Conservation (phyloP, 2,888 invertebrate species). For the Arctia plantaginis region DNA sequence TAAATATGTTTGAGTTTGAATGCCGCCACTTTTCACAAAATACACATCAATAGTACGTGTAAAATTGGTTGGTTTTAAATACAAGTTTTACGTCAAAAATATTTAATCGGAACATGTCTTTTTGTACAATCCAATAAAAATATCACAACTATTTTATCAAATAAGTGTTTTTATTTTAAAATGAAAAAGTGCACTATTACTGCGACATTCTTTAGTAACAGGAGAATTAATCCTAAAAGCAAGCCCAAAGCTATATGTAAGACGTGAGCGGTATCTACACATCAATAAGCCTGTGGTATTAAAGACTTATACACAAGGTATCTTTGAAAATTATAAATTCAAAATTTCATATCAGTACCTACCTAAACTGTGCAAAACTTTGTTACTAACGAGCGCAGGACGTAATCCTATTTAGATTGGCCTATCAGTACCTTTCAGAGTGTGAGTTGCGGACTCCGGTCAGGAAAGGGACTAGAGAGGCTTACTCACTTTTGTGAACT, state of each 20-base stretch:
- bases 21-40: too few species aligned
- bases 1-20: too few species aligned
- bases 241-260: neutral
- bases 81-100: too few species aligned
- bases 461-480: conserved; percentile 6
- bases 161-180: too few species aligned
- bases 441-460: conserved; percentile 20
- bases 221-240: neutral
- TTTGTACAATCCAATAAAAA: too few species aligned
- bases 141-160: too few species aligned
- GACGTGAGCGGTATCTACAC: neutral
- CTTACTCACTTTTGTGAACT: neutral
- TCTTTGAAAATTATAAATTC: neutral
- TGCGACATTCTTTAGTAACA: too few species aligned
- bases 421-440: conserved; percentile 38
- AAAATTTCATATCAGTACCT: neutral
- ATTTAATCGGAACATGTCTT: too few species aligned
- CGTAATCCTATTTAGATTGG: conserved; percentile 36
- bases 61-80: too few species aligned
- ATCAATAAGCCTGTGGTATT: neutral
- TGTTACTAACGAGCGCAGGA: conserved; percentile 20
- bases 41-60: too few species aligned
- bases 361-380: conserved; percentile 8
- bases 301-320: neutral
- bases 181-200: too few species aligned